A percentile compares a stretch with the other conserved stretches of the same genome.
Evolutionary conservation across 2,113 vertebrate species (phyloP).

Genomic region (Stigmatopora argus): DNA sequence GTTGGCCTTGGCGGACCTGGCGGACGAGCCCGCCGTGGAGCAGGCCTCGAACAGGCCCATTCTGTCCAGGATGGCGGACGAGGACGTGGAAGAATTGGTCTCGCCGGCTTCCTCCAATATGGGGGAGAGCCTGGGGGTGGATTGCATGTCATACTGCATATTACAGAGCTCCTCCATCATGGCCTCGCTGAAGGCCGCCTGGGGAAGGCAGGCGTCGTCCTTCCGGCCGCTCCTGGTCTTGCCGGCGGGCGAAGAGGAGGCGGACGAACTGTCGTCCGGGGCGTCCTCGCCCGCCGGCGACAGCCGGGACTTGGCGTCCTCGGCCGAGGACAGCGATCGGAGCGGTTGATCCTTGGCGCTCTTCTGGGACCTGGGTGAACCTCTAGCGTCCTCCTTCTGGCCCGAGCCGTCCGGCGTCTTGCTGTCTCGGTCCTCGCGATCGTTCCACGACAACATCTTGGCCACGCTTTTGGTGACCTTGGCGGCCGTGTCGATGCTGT

Average conservation of each 20-base stretch:
- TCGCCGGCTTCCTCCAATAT: conserved; percentile 4
- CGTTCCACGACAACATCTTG: neutral
- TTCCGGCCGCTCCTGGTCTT: no score
- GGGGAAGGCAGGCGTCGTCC: neutral
- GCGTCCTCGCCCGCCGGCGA: neutral
- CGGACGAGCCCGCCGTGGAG: neutral
- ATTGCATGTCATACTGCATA: neutral
- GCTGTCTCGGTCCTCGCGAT: neutral
- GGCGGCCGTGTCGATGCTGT: neutral
- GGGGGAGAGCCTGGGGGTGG: conserved; percentile 5
- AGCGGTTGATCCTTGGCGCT: neutral
- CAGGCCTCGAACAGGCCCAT: neutral
- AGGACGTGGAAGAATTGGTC: neutral
- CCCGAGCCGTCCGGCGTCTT: neutral
- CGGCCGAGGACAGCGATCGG: neutral
- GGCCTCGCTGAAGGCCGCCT: neutral
- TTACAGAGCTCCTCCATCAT: neutral
- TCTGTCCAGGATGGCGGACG: neutral
- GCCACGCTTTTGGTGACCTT: neutral
- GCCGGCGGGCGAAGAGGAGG: neutral
- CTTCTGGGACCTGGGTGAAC: neutral
- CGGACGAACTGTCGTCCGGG: neutral
- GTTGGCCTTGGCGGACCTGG: neutral
- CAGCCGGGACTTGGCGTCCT: neutral
- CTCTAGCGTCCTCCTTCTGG: no score